Evolutionary conservation across 2,888 invertebrate species (phyloP).

Genomic region (Melipona bicolor): DNA sequence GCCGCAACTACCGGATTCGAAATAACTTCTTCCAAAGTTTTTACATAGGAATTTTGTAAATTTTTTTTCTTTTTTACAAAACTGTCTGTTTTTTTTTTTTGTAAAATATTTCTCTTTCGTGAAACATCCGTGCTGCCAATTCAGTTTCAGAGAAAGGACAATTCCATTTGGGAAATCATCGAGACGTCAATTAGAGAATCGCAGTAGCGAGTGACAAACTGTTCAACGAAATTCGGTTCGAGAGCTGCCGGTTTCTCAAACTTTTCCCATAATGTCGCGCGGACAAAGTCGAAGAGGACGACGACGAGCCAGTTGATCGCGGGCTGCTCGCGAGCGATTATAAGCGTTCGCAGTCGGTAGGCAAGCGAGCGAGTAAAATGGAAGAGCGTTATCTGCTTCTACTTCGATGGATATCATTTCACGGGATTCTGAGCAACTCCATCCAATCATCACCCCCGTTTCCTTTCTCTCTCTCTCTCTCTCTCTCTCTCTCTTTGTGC

Average conservation of each 20-base stretch:
- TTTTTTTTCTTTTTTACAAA: background rate
- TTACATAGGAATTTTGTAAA: too few species aligned
- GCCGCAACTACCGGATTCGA: background rate
- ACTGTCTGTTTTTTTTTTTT: background rate
- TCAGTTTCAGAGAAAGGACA: too few species aligned
- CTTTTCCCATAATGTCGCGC: constrained; percentile 52
- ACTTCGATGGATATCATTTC: constrained; percentile 77
- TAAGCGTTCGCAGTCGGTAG: constrained; percentile 62
- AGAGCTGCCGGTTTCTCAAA: constrained; percentile 22
- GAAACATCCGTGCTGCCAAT: background rate
- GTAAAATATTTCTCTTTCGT: background rate
- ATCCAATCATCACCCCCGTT: constrained; percentile 69
- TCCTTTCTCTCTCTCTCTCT: constrained; percentile 28
- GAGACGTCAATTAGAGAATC: background rate
- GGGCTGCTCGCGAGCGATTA: constrained; percentile 57
- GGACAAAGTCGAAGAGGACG: constrained; percentile 29
- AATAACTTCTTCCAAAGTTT: background rate
- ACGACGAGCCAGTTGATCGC: constrained; percentile 46
- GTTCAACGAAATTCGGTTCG: background rate
- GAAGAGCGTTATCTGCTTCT: constrained; percentile 75
- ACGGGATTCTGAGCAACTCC: constrained; percentile 73
- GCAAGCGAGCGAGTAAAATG: constrained; percentile 68
- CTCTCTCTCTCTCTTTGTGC: constrained; percentile 4
- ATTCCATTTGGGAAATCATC: background rate
- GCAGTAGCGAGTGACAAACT: background rate